phyloP scores from a whole-genome alignment of 2,797 vertebrate genomes.

The Acropternis orthonyx region DNA sequence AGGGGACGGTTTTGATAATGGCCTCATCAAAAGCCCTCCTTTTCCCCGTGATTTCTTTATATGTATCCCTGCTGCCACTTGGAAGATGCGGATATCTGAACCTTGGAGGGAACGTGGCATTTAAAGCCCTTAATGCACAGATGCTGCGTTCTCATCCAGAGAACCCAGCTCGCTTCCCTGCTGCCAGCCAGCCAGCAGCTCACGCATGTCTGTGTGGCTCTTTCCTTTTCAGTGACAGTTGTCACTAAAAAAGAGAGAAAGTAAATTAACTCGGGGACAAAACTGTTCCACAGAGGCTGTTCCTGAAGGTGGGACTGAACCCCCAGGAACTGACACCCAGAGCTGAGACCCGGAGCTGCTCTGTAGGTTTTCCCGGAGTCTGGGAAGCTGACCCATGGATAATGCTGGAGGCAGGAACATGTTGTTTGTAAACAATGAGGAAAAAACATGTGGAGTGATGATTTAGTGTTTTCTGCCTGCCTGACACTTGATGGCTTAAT shows the following conservation, averaged over 20 bases:
- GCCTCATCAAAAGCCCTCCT: not conserved
- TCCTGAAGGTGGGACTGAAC: not conserved
- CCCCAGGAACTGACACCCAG: not conserved
- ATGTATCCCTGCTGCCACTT: not conserved
- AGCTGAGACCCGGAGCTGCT: not conserved
- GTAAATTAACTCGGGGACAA: not conserved
- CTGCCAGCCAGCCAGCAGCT: not conserved
- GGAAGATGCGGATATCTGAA: not conserved
- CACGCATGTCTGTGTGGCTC: too few relatives aligned
- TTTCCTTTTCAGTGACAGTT: not conserved
- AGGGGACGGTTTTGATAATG: not conserved
- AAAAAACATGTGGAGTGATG: not conserved
- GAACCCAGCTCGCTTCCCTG: not conserved
- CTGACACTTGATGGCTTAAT: not conserved
- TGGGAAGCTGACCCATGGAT: not conserved
- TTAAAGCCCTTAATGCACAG: not conserved
- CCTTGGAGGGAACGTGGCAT: not conserved
- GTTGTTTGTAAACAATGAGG: conserved; percentile 34
- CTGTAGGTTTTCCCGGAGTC: not conserved
- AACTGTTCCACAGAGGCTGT: not conserved
- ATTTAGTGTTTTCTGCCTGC: conserved; percentile 33
- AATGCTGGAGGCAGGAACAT: not conserved
- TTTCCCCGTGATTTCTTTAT: not conserved
- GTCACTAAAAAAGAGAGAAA: not conserved
- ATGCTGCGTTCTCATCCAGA: not conserved